Percentiles rank a stretch among this genome's conserved stretches.
phyloP scores from a whole-genome alignment of 53 echinoderm and acorn worm species.

The Astropecten irregularis region DNA sequence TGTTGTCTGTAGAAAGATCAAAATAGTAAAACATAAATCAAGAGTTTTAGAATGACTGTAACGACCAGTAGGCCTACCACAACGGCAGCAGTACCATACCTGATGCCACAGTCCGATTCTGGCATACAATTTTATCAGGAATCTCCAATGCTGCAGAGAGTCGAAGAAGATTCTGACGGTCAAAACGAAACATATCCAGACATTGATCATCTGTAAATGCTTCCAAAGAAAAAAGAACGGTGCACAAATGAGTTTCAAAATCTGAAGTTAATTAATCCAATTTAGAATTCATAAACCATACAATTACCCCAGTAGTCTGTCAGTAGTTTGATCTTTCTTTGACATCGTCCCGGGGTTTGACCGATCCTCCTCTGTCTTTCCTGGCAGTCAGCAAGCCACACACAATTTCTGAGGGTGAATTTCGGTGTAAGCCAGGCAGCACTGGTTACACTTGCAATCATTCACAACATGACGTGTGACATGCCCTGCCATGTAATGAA shows the following conservation, averaged over 20 bases:
- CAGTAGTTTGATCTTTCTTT: too few species aligned
- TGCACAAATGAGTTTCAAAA: too few species aligned
- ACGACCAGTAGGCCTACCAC: too few species aligned
- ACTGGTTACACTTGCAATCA: constrained; percentile 58
- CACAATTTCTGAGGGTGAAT: not conserved
- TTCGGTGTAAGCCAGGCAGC: constrained; percentile 40
- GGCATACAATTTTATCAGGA: constrained; percentile 4
- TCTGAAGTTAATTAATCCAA: too few species aligned
- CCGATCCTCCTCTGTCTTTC: not conserved
- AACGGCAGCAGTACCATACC: too few species aligned
- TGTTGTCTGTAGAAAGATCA: too few species aligned
- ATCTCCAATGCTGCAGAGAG: not conserved
- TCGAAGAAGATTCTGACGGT: not conserved
- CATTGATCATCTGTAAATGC: not conserved
- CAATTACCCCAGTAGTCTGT: too few species aligned
- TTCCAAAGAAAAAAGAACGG: not conserved
- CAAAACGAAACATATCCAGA: not conserved
- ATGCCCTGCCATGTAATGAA: constrained; percentile 68
- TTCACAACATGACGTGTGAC: constrained; percentile 40
- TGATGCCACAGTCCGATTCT: not conserved
- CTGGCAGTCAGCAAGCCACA: not conserved
- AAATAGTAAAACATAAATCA: too few species aligned
- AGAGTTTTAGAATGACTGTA: too few species aligned
- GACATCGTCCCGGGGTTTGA: too few species aligned
- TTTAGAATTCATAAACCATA: too few species aligned